phyloP scores from a whole-genome alignment of 2,113 vertebrate genomes.

The Callocephalon fimbriatum region DNA sequence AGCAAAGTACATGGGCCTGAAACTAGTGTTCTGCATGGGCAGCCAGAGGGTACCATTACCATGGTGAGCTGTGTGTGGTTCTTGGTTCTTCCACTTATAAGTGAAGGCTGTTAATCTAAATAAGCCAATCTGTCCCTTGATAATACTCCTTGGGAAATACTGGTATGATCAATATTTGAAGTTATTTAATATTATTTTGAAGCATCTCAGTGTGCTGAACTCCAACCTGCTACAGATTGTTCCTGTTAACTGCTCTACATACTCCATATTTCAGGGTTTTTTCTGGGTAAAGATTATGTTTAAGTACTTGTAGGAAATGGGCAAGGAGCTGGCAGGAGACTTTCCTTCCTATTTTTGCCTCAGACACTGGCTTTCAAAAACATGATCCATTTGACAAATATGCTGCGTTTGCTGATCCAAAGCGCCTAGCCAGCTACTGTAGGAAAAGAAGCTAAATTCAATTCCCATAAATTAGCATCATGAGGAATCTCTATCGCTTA shows the following conservation, averaged over 20 bases:
- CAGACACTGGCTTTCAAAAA: neutral
- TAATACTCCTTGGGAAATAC: neutral
- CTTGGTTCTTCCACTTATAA: neutral
- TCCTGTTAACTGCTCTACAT: neutral
- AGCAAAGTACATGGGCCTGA: neutral
- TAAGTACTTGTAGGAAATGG: neutral
- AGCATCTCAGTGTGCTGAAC: accelerated
- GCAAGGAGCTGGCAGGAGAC: neutral
- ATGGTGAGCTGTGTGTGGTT: accelerated
- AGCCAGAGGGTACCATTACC: neutral
- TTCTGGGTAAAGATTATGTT: neutral
- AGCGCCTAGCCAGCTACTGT: neutral
- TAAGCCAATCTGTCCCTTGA: neutral
- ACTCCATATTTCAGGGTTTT: accelerated
- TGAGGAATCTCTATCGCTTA: neutral
- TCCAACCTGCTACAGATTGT: accelerated
- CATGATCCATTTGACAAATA: accelerated
- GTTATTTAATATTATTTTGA: neutral
- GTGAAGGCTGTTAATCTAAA: neutral
- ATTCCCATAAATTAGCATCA: accelerated
- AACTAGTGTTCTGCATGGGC: neutral
- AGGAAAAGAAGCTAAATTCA: neutral
- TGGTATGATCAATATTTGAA: neutral
- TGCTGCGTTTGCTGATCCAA: accelerated
- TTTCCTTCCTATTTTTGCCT: neutral